Percentiles rank a stretch among this genome's conserved stretches.
Conservation (phyloP, 1,140 invertebrate genomes). For the Oreohelix idahoensis region DNA sequence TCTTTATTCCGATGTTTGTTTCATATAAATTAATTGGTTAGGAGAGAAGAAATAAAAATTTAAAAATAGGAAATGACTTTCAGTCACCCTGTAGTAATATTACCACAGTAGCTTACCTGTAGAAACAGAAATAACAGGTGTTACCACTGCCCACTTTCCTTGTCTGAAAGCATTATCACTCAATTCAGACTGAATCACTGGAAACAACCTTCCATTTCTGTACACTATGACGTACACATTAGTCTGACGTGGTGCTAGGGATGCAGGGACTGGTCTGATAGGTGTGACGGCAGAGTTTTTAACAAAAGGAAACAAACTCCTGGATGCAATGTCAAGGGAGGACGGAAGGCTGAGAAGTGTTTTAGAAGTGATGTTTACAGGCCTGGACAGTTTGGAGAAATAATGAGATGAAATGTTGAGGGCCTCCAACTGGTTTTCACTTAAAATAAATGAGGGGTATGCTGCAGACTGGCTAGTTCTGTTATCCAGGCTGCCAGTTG, state of each 20-base stretch:
- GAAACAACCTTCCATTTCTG: conserved; percentile 65
- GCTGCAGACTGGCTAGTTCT: neutral
- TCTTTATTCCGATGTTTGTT: too few species aligned
- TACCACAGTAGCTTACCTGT: conserved; percentile 64
- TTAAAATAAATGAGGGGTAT: neutral
- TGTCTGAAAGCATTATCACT: conserved; percentile 52
- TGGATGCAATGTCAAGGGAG: neutral
- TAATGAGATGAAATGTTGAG: conserved; percentile 26
- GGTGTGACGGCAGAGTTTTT: neutral
- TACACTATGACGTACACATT: conserved; percentile 66
- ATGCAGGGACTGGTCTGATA: neutral
- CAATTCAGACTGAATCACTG: conserved; percentile 47
- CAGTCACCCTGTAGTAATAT: too few species aligned
- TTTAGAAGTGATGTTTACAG: conserved; percentile 18
- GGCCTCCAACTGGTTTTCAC: neutral
- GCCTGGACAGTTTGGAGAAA: conserved; percentile 23
- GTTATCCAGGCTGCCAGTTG: neutral
- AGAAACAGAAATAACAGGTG: conserved; percentile 57
- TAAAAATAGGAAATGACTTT: too few species aligned
- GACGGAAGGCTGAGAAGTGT: conserved; percentile 6
- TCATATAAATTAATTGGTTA: too few species aligned
- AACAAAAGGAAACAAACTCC: neutral
- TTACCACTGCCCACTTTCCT: conserved; percentile 54
- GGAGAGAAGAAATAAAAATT: too few species aligned
- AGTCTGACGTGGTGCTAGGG: neutral